Conservation (phyloP, 2,888 invertebrate genomes). For the Tinea semifulvella region DNA sequence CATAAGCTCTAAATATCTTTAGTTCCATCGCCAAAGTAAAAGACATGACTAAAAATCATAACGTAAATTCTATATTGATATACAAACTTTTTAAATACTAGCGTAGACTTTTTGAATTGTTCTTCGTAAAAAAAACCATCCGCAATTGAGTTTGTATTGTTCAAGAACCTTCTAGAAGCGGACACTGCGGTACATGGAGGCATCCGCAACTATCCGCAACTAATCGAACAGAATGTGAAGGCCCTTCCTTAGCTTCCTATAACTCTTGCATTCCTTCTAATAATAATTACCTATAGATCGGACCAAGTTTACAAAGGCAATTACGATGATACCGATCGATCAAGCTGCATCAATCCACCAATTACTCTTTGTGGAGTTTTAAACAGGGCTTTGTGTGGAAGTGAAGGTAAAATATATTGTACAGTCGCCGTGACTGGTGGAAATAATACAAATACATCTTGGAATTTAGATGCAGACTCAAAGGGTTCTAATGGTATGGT, state of each 20-base stretch:
- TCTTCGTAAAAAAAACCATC: too few species aligned
- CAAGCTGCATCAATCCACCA: constrained; percentile 31
- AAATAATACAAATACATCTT: background rate
- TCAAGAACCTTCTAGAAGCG: constrained; percentile 1
- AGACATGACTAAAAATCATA: too few species aligned
- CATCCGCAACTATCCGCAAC: constrained; percentile 1
- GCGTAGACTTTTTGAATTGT: too few species aligned
- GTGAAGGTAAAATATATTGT: constrained; percentile 11
- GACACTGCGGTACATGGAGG: constrained; percentile 1
- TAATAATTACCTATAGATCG: constrained; percentile 23
- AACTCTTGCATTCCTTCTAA: background rate
- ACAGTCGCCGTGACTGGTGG: background rate
- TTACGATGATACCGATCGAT: constrained; percentile 48
- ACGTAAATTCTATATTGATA: too few species aligned
- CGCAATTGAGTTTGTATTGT: background rate
- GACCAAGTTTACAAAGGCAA: constrained; percentile 40
- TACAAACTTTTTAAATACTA: too few species aligned
- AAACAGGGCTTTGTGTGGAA: constrained; percentile 18
- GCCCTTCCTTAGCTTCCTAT: constrained; percentile 7
- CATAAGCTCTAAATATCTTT: too few species aligned
- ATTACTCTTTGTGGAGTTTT: constrained; percentile 38
- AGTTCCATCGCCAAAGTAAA: too few species aligned
- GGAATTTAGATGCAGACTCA: too few species aligned
- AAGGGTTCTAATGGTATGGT: too few species aligned
- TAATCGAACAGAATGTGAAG: constrained; percentile 7